Evolutionary conservation across 2,888 invertebrate species (phyloP), one percentile per base, ranked within the genome.

Genomic region (Cetonia aurata): DNA sequence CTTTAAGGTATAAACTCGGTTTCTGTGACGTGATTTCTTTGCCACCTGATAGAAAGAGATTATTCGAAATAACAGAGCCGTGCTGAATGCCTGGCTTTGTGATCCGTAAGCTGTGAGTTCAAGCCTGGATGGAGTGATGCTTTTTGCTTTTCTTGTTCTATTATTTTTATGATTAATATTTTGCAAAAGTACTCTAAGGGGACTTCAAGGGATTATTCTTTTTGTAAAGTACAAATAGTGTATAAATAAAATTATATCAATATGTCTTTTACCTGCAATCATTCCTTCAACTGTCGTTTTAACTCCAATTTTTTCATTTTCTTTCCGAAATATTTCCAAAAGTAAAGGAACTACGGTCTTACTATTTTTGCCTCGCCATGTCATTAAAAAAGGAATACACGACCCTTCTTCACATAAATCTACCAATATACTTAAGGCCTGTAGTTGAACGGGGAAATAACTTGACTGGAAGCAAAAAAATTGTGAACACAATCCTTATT

Each of bases 291-390:
- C 41, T 10, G 52, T 44, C 8, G 78, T 77, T 67, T 78, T 75
- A 0, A 81, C 79, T 4, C 76, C 77, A 13, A 79, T 71, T 33
- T 73, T 72, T 15, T 73, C 75, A 72, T 83, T 82, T 65, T 84
- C 83, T 17, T 81, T 78, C 13, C 82, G 77, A 83, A 83, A 84
- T 37, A 79, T 71, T 60, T 55, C 76, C 1, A 80, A 75, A 52
- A 83, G 44, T 15, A 83, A 69, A 1, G 81, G 77, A 44, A 81
- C 68, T 6, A 82, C 56, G 10, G 80, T 79, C n/a, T 37, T 37
- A 37, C 70, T 79, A 12, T 71, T 74, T 41, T 80, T 81, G 3
- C 80, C 78, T 71, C 81, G 75, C 84, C 84, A 84, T 0, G 83
- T 81, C 44, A 78, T 80, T 13, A 84, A 57, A 71, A 80, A 80